These are phyloP conservation scores for Melanerpes formicivorus DNA, from an alignment of 2,113 vertebrate species.

Conservation along the genomic window DNA sequence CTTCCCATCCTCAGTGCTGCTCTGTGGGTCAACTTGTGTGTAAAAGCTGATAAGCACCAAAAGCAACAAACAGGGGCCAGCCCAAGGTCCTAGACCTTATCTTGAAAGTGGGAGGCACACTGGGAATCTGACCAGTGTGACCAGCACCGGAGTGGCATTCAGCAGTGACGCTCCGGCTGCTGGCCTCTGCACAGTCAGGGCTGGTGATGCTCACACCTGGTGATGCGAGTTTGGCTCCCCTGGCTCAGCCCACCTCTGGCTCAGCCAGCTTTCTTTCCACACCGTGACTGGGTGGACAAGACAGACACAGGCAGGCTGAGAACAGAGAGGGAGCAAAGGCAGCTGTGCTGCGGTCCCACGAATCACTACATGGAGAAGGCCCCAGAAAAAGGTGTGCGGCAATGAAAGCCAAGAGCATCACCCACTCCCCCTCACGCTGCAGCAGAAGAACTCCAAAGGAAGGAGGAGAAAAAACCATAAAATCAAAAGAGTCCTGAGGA, in stretches of 20 bases:
- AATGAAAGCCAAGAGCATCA: background rate
- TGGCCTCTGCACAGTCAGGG: background rate
- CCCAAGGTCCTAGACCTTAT: constrained; percentile 35
- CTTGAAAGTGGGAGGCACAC: background rate
- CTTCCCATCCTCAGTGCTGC: background rate
- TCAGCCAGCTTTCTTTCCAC: background rate
- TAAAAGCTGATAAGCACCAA: constrained; percentile 13
- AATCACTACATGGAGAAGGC: accelerated
- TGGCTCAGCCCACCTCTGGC: background rate
- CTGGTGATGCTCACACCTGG: background rate
- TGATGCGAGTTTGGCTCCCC: accelerated
- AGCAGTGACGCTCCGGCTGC: accelerated
- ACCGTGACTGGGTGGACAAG: accelerated
- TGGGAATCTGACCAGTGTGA: background rate
- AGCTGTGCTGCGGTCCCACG: background rate
- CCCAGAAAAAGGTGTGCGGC: background rate
- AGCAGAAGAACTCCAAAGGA: background rate
- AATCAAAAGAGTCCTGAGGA: background rate
- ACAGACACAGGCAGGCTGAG: accelerated
- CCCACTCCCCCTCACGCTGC: background rate
- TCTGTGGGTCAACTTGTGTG: background rate
- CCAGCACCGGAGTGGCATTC: background rate
- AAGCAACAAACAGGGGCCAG: constrained; percentile 3
- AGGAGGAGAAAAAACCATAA: background rate
- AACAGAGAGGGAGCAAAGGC: background rate